Evolutionary conservation across 2,888 invertebrate genomes (phyloP).

Genomic region (Notodonta dromedarius): DNA sequence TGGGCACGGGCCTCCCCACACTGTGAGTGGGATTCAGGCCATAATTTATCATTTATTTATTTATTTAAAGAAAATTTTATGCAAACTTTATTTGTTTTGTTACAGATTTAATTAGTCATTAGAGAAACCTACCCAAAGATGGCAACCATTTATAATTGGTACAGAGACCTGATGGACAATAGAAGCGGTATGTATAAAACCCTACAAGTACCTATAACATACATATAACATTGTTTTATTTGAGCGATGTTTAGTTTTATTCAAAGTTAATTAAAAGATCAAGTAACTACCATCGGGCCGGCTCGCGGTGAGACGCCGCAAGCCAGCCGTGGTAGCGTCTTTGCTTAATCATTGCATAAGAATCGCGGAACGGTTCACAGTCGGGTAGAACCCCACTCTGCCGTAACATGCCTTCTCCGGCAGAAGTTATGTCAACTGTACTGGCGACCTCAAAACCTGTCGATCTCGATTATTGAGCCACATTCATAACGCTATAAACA

Average conservation of each 20-base stretch:
- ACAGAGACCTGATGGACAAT: constrained; percentile 89
- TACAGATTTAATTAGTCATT: constrained; percentile 73
- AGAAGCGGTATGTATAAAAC: constrained; percentile 86
- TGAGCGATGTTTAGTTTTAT: too few species aligned
- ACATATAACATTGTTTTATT: too few species aligned
- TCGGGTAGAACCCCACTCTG: constrained; percentile 39
- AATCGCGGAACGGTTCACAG: constrained; percentile 49
- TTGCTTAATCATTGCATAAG: constrained; percentile 65
- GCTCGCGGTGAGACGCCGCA: neutral
- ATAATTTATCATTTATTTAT: too few species aligned
- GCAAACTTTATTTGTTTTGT: constrained; percentile 51
- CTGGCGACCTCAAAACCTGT: constrained; percentile 32
- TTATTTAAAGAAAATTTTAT: too few species aligned
- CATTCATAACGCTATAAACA: constrained; percentile 10
- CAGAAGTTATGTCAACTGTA: constrained; percentile 38
- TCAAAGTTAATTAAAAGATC: too few species aligned
- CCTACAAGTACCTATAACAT: neutral
- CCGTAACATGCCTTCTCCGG: constrained; percentile 40
- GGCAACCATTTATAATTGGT: constrained; percentile 86
- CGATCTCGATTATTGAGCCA: constrained; percentile 25
- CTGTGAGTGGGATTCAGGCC: too few species aligned
- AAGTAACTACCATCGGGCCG: neutral
- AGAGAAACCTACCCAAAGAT: constrained; percentile 77
- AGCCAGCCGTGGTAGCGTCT: constrained; percentile 18
- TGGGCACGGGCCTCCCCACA: too few species aligned